Evolutionary conservation across 2,113 vertebrate genomes (phyloP), one percentile per base, ranked within the genome.

Genomic region (Hiodon alosoides): DNA sequence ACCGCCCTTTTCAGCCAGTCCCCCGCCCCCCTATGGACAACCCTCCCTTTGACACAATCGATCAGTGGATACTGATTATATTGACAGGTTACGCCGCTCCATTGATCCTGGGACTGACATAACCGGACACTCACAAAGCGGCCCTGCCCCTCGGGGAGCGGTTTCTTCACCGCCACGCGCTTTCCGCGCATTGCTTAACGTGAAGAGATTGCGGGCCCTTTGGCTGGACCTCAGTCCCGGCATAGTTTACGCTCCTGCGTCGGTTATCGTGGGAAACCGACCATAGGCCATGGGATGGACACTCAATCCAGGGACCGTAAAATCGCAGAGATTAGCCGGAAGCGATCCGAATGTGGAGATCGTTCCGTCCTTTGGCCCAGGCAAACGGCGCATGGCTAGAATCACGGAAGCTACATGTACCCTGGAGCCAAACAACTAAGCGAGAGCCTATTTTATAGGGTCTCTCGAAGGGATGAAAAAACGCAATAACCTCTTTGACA

Each of bases 31-130:
- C 67, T 46, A n/a, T 16, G 54, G 59, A n/a, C 55, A 10, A 9
- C 64, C 7, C 31, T 4, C 50, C 67, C 70, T 17, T 72, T 81
- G 78, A 65, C 80, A 88, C 84, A 86, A 90, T 92, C 88, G 90
- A 90, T 91, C 89, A 91, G 81, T 57, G 67, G 77, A 85, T 87
- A 90, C 89, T 87, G 84, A 84, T 74, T 87, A 75, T 85, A 91
- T 90, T 90, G 89, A 88, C 87, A 88, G 80, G 50, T 53, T 65
- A 73, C 82, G 82, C 81, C 79, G 81, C 11, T 67, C 73, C 16
- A 76, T 58, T 78, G 82, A 83, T 83, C 80, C 52, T 47, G 11
- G 7, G 62, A 59, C 54, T 48, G 60, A 80, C 46, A 6, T 5
- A 9, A 55, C n/a, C 67, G 74, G 70, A 74, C 55, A 57, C 65